phyloP scores from a whole-genome alignment of 64 coral and sea anemone genomes.

The Dendronephthya gigantea region DNA sequence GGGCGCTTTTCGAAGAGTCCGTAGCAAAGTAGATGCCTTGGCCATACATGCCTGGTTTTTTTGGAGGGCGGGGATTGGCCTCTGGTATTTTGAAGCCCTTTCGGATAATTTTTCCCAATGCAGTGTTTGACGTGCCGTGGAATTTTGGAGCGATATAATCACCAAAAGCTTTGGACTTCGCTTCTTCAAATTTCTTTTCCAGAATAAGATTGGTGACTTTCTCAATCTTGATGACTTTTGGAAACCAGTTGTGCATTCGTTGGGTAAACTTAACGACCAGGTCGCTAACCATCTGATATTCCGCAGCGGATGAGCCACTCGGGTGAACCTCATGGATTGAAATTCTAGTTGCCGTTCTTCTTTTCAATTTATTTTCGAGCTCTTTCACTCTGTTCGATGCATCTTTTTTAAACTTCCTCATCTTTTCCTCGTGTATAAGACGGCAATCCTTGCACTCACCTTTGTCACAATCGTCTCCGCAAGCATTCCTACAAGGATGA shows the following conservation, averaged over 20 bases:
- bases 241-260: slow-evolving; percentile 10
- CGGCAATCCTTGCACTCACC: not conserved
- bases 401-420: not conserved
- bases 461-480: slow-evolving; percentile 20
- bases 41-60: slow-evolving; percentile 12
- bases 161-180: slow-evolving; percentile 16
- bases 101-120: not conserved
- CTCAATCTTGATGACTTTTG: not conserved
- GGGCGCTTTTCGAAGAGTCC: slow-evolving; percentile 22
- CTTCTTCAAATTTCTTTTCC: slow-evolving; percentile 11
- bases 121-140: not conserved
- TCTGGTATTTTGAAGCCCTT: slow-evolving; percentile 14
- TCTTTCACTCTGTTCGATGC: not conserved
- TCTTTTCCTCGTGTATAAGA: not conserved
- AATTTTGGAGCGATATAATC: slow-evolving; percentile 27
- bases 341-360: not conserved
- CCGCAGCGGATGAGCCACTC: not conserved
- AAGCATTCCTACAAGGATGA: not conserved
- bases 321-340: not conserved
- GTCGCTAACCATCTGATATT: not conserved
- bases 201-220: slow-evolving; percentile 11
- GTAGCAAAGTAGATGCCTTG: slow-evolving; percentile 23
- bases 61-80: not conserved
- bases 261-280: slow-evolving; percentile 14
- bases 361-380: not conserved